Evolutionary conservation across 1,140 invertebrate genomes (phyloP).

Genomic region (Asobara japonica): DNA sequence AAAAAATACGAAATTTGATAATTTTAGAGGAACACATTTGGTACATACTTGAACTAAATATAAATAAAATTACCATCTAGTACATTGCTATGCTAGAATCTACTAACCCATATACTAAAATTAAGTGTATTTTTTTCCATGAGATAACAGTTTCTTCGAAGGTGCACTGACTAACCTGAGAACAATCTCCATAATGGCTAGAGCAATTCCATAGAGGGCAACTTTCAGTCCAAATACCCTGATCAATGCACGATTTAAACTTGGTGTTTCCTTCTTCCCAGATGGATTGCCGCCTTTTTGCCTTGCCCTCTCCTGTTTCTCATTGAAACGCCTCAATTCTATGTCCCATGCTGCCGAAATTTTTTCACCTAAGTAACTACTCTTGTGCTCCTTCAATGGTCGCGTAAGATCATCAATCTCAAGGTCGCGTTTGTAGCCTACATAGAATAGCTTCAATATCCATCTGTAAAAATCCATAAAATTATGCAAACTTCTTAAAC

Average conservation of each 20-base stretch:
- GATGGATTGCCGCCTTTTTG: conserved; percentile 33
- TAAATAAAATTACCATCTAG: no score
- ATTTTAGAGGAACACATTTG: no score
- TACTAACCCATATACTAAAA: no score
- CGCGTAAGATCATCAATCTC: conserved; percentile 75
- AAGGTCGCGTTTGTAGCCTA: conserved; percentile 75
- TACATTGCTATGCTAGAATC: no score
- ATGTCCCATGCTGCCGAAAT: conserved; percentile 57
- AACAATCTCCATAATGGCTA: conserved; percentile 66
- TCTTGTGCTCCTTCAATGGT: conserved; percentile 71
- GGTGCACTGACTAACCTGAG: conserved; percentile 62
- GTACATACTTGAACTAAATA: no score
- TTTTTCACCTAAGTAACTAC: conserved; percentile 63
- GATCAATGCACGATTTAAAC: conserved; percentile 66
- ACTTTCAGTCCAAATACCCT: conserved; percentile 67
- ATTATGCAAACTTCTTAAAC: no score
- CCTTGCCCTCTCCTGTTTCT: conserved; percentile 39
- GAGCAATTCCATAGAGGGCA: conserved; percentile 64
- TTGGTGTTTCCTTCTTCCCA: conserved; percentile 61
- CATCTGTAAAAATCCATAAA: conserved; percentile 61
- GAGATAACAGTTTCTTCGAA: not conserved
- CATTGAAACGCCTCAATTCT: conserved; percentile 47
- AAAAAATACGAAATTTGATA: no score
- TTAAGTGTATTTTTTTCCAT: no score
- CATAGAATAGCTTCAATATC: conserved; percentile 74